phyloP scores from a whole-genome alignment of 53 echinoderm and acorn worm species.

The Echinometra lucunter region DNA sequence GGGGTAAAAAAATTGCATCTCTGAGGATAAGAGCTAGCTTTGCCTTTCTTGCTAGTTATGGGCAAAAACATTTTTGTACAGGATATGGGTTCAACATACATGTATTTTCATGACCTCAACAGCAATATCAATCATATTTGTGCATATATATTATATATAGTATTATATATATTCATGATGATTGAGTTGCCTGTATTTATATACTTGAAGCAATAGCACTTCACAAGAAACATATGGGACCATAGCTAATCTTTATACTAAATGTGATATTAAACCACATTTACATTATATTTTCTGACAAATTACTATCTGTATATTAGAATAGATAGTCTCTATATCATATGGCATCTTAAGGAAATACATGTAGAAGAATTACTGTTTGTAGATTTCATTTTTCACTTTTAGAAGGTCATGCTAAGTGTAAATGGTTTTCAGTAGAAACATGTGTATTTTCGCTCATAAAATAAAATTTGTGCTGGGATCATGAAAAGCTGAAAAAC shows the following conservation, averaged over 20 bases:
- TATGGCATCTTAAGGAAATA: neutral
- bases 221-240: neutral
- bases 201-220: neutral
- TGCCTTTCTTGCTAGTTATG: neutral
- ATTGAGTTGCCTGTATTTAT: neutral
- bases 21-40: too few relatives aligned
- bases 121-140: conserved; percentile 39
- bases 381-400: neutral
- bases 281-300: neutral
- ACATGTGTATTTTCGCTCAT: neutral
- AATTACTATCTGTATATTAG: neutral
- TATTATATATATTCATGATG: neutral
- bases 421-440: neutral
- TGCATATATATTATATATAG: neutral
- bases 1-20: too few relatives aligned
- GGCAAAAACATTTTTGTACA: neutral
- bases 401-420: neutral
- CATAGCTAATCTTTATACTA: neutral
- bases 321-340: neutral
- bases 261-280: neutral
- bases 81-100: neutral
- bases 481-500: too few relatives aligned
- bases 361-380: neutral
- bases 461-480: neutral
- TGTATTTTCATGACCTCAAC: neutral